A percentile compares a stretch with the other conserved stretches of the same genome.
Evolutionary conservation across 35 echinoderm and acorn worm genomes (phyloP).

Genomic region (Apostichopus japonicus): DNA sequence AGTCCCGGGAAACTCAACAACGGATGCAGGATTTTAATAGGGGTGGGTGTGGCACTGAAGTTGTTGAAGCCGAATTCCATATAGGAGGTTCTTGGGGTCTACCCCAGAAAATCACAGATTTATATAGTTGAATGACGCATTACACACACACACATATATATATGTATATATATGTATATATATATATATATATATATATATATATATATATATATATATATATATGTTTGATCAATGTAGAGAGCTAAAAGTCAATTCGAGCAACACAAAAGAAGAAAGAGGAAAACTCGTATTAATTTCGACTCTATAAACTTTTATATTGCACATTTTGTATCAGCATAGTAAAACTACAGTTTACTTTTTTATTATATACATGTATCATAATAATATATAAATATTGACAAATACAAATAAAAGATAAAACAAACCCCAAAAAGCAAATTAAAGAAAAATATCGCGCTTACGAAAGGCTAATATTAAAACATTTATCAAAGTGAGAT

Average conservation of each 20-base stretch:
- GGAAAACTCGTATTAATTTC: neutral
- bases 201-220: no score
- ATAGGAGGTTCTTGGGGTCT: no score
- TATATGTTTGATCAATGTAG: no score
- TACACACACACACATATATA: no score
- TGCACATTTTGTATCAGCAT: slow-evolving; percentile 1
- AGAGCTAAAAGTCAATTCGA: neutral
- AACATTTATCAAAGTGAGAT: neutral
- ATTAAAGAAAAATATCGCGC: neutral
- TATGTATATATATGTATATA: no score
- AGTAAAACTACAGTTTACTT: neutral
- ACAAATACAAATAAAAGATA: neutral
- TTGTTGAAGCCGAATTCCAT: no score
- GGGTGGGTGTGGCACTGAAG: no score
- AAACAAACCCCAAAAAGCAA: neutral
- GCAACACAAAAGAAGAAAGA: neutral
- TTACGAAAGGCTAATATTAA: neutral
- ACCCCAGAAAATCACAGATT: no score
- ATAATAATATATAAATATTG: neutral
- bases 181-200: no score
- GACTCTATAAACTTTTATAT: neutral
- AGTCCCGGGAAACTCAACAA: no score
- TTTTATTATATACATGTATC: neutral
- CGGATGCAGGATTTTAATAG: no score
- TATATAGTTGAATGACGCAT: no score